Conservation (phyloP, 1,140 invertebrate genomes). For the Brachionus manjavacas region DNA sequence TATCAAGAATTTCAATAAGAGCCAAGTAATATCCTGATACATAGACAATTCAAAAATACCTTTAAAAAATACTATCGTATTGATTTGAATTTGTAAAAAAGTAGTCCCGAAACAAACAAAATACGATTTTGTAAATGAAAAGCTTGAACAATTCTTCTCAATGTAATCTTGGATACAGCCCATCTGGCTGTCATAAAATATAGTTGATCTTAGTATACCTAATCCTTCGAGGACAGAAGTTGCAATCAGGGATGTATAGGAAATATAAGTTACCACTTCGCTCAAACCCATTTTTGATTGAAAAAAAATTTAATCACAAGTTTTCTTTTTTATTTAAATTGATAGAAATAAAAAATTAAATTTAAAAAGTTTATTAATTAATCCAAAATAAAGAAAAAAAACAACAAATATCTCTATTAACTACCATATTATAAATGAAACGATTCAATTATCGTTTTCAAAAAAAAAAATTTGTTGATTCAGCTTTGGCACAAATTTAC, state of each 20-base stretch:
- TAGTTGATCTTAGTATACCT: not conserved
- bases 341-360: not conserved
- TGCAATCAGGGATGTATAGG: not conserved
- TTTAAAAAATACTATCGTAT: not conserved
- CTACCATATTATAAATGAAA: not conserved
- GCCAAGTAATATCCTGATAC: not conserved
- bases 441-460: not conserved
- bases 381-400: not conserved
- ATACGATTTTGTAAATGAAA: not conserved
- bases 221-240: not conserved
- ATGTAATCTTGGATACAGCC: not conserved
- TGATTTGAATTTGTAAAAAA: not conserved
- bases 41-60: not conserved
- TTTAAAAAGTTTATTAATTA: not conserved
- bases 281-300: slow-evolving; percentile 7
- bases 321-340: not conserved
- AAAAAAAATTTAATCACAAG: not conserved
- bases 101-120: not conserved
- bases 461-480: not conserved
- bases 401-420: not conserved
- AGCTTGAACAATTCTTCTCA: not conserved
- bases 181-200: not conserved
- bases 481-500: not conserved
- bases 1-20: not conserved
- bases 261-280: not conserved